A percentile compares a stretch with the other conserved stretches of the same genome.
Evolutionary conservation across 2,797 vertebrate species (phyloP).

Genomic region (Cryptoprocta ferox): DNA sequence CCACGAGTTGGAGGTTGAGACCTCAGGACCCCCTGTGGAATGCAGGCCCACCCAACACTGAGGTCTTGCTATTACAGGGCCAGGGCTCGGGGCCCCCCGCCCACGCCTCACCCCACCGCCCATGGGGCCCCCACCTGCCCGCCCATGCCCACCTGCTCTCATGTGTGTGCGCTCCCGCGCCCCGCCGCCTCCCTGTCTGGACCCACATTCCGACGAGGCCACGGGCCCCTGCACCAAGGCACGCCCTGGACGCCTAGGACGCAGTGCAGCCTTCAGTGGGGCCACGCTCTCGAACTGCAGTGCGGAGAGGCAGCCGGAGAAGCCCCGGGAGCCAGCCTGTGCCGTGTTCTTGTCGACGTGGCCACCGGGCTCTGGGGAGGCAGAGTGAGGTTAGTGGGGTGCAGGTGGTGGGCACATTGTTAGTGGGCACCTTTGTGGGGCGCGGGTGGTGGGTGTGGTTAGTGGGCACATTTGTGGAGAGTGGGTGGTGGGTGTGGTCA

Average conservation of each 20-base stretch:
- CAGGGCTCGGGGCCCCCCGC: no score
- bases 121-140: not conserved
- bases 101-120: no score
- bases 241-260: constrained; percentile 86
- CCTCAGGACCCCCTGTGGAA: not conserved
- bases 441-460: no score
- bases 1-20: not conserved
- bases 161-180: constrained; percentile 83
- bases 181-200: constrained; percentile 86
- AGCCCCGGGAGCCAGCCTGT: constrained; percentile 89
- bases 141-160: not conserved
- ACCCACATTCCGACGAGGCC: constrained; percentile 88
- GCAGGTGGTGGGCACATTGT: not conserved
- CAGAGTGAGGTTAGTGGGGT: constrained; percentile 64
- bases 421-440: no score
- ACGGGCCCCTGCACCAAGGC: constrained; percentile 85
- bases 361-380: constrained; percentile 83
- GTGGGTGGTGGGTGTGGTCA: no score
- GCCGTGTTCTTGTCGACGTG: constrained; percentile 90
- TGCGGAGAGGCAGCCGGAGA: constrained; percentile 92
- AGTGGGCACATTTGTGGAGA: no score
- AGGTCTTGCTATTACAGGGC: no score
- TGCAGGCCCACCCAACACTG: not conserved
- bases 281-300: constrained; percentile 92
- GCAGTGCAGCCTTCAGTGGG: constrained; percentile 92